Percentiles rank a stretch among this genome's conserved stretches.
Conservation (phyloP, 2,888 invertebrate genomes). For the Noctua janthina region DNA sequence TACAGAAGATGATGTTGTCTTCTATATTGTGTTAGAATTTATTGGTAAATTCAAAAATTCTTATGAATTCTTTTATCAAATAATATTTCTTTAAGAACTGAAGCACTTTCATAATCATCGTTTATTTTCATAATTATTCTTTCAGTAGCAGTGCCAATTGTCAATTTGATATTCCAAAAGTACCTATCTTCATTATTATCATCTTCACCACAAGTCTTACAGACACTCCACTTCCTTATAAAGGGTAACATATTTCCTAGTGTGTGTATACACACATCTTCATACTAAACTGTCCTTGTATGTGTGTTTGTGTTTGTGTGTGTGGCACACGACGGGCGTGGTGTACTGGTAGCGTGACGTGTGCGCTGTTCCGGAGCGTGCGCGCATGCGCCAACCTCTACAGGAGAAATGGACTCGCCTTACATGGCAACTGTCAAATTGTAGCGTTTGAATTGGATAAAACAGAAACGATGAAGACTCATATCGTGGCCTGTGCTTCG, state of each 20-base stretch:
- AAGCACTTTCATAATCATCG: background rate
- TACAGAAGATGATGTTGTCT: background rate
- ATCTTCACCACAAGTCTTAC: slow-evolving; percentile 22
- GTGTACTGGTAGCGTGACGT: slow-evolving; percentile 81
- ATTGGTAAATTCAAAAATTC: background rate
- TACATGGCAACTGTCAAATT: slow-evolving; percentile 68
- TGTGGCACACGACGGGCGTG: slow-evolving; percentile 71
- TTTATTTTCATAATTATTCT: background rate
- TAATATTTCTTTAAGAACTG: background rate
- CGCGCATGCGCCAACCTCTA: slow-evolving; percentile 71
- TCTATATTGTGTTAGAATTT: background rate
- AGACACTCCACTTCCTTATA: slow-evolving; percentile 47
- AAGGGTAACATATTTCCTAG: slow-evolving; percentile 32
- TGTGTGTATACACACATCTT: background rate
- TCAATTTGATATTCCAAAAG: background rate
- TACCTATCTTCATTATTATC: background rate
- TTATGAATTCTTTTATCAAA: background rate
- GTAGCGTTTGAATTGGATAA: slow-evolving; percentile 33
- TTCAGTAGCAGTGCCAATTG: background rate
- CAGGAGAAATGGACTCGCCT: slow-evolving; percentile 63
- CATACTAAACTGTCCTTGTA: background rate
- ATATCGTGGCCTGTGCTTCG: background rate
- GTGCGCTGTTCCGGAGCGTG: slow-evolving; percentile 84
- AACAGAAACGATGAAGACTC: background rate
- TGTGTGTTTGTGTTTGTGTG: slow-evolving; percentile 13